phyloP scores from a whole-genome alignment of 2,113 vertebrate species.

The Hucho hucho region DNA sequence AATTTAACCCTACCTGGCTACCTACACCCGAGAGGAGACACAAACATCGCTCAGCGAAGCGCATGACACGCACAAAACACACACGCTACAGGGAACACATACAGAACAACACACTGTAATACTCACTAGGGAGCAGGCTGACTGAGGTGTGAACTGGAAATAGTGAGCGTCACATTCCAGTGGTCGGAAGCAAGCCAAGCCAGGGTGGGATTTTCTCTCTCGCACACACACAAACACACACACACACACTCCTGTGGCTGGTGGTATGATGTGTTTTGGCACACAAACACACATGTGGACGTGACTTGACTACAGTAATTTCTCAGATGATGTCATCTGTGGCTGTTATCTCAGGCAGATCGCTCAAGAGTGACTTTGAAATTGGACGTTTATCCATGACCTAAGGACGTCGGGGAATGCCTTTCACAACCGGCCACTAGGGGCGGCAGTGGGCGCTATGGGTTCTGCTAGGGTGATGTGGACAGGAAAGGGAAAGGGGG shows the following conservation, averaged over 20 bases:
- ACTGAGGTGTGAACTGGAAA: slow-evolving; percentile 33
- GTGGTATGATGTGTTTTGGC: not conserved
- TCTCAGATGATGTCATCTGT: not conserved
- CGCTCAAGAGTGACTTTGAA: no score
- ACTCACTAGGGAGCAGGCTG: not conserved
- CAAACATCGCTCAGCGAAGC: not conserved
- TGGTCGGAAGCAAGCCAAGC: not conserved
- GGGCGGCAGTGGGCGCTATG: no score
- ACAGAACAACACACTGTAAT: not conserved
- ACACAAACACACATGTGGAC: not conserved
- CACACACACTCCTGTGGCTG: slow-evolving; percentile 23
- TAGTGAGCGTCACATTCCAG: slow-evolving; percentile 3
- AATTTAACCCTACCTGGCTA: not conserved
- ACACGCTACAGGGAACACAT: not conserved
- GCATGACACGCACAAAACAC: not conserved
- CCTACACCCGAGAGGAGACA: not conserved
- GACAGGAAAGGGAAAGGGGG: no score
- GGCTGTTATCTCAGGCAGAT: not conserved
- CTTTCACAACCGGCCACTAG: no score
- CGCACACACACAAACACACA: slow-evolving; percentile 37
- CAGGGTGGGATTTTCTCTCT: slow-evolving; percentile 13
- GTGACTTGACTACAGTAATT: not conserved
- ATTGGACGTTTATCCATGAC: no score
- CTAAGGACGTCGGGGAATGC: no score
- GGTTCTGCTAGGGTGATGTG: no score